Evolutionary conservation across 1,140 invertebrate genomes (phyloP).

Genomic region (Paracyclopina nana): DNA sequence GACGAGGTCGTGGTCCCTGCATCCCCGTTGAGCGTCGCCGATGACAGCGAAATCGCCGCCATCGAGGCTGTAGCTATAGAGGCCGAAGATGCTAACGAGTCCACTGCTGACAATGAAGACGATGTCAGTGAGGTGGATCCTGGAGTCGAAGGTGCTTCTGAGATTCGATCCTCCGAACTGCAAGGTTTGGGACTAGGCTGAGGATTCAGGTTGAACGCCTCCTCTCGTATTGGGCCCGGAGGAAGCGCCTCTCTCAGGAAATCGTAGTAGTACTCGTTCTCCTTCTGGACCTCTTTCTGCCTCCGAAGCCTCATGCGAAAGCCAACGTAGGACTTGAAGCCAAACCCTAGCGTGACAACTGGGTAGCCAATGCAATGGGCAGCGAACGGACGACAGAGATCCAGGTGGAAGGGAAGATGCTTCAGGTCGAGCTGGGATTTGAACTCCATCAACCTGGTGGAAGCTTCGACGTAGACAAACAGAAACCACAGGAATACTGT

Average conservation of each 20-base stretch:
- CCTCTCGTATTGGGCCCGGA: conserved; percentile 21
- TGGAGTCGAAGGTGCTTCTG: too few relatives aligned
- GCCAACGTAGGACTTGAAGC: conserved; percentile 82
- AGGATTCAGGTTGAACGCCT: conserved; percentile 21
- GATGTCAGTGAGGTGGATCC: too few relatives aligned
- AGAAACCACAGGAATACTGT: conserved; percentile 83
- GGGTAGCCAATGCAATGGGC: conserved; percentile 98
- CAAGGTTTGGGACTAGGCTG: conserved; percentile 20
- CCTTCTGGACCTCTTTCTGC: conserved; percentile 77
- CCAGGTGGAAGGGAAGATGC: conserved; percentile 68
- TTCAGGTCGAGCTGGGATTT: conserved; percentile 33
- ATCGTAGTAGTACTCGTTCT: conserved; percentile 88
- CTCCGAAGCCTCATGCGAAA: conserved; percentile 73
- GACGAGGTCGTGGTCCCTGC: too few relatives aligned
- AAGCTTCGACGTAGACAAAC: conserved; percentile 86
- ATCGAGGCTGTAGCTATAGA: too few relatives aligned
- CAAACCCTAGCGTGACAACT: conserved; percentile 86
- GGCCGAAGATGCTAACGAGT: too few relatives aligned
- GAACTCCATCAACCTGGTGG: conserved; percentile 54
- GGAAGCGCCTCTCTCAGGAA: conserved; percentile 75
- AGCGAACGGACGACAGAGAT: conserved; percentile 89
- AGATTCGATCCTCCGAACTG: conserved; percentile 15
- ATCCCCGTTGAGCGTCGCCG: too few relatives aligned
- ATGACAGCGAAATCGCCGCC: too few relatives aligned
- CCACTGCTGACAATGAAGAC: too few relatives aligned